Evolutionary conservation across 2,797 vertebrate genomes (phyloP), one percentile per base, ranked within the genome.

Genomic region (Lacerta agilis): DNA sequence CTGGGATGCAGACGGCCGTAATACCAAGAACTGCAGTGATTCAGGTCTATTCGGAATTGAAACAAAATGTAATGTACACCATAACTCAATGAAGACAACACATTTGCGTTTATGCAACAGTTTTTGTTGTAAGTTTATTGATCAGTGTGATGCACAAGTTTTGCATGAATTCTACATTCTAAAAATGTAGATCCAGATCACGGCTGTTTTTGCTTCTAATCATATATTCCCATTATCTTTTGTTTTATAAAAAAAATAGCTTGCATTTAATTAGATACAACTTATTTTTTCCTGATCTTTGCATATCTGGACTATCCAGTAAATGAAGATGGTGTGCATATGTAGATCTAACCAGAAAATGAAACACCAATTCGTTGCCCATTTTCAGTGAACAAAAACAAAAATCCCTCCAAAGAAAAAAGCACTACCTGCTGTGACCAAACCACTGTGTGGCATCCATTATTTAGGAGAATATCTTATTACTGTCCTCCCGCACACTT

Each of bases 11-110:
- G 11, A 41, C 9, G 15, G 41, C 13, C 15, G 27, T 23, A 41
- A 36, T 2, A n/a, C 67, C 8, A 17, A 41, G 38, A 77, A 76
- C 36, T 17, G 38, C 55, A 85, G 18, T n/a, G 49, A 38, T 43
- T 84, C 79, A 80, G 72, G 43, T 25, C 69, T 45, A 2, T 4
- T 82, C 0, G 11, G 79, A 64, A 86, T 91, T 72, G 29, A 49
- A 89, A 86, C 88, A 90, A 91, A 91, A 27, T 11, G 88, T 77
- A 41, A 1, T 3, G 5, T 3, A 79, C 79, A 36, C 25, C 69
- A 49, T 87, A 87, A 93, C 83, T 92, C 91, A 93, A 66, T 66
- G 36, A 5, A 86, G 61, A 78, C 90, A 93, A 79, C 78, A 8
- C 82, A 2, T 69, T 77, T 73, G 83, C 71, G 85, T 88, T 83